Conservation (phyloP, 2,797 vertebrate genomes). For the Thaleichthys pacificus region DNA sequence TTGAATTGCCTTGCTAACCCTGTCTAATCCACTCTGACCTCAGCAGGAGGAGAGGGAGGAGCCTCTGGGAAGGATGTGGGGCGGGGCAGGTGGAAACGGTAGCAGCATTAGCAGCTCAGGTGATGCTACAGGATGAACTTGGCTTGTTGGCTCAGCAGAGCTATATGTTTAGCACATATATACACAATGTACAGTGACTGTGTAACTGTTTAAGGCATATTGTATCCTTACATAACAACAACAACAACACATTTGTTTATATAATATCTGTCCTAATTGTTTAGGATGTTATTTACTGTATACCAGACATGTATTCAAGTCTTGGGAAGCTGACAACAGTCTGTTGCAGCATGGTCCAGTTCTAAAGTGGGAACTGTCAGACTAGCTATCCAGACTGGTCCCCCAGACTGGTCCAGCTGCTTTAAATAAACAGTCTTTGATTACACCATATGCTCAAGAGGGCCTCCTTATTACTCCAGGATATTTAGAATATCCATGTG, state of each 20-base stretch:
- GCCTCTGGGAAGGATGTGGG: not conserved
- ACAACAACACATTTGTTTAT: conserved; percentile 56
- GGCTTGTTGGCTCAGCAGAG: conserved; percentile 10
- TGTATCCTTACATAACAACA: conserved; percentile 64
- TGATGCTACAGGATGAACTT: conserved; percentile 14
- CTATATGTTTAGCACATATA: conserved; percentile 53
- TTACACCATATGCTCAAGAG: not conserved
- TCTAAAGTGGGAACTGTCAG: conserved; percentile 6
- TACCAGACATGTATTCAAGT: conserved; percentile 37
- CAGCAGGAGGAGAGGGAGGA: not conserved
- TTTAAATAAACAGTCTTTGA: conserved; percentile 27
- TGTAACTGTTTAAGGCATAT: conserved; percentile 72
- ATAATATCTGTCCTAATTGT: conserved; percentile 45
- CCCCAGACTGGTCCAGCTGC: not conserved
- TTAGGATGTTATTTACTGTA: conserved; percentile 37
- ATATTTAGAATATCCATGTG: not conserved
- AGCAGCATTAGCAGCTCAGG: not conserved
- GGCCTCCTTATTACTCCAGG: not conserved
- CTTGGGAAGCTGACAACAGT: conserved; percentile 36
- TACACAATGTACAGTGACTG: conserved; percentile 59
- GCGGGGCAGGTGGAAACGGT: not conserved
- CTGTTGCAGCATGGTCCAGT: conserved; percentile 36
- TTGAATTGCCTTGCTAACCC: not conserved
- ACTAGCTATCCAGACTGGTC: conserved; percentile 15
- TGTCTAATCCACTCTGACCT: not conserved